A percentile compares a stretch with the other conserved stretches of the same genome.
phyloP scores from a whole-genome alignment of 2,888 invertebrate genomes.

The Drosophila hamatofila region DNA sequence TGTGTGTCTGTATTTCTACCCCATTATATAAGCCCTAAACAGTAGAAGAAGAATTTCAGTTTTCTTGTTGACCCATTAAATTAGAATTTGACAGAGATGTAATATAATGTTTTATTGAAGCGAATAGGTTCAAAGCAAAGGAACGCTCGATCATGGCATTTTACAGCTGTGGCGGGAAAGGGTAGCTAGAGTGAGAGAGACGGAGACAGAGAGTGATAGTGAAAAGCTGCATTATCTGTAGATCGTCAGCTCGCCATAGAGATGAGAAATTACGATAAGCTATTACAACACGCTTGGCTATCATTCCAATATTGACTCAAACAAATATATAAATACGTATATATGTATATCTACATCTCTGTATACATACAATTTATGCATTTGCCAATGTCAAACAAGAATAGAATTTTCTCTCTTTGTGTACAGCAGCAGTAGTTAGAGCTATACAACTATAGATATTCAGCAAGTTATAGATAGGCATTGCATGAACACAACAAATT shows the following conservation, averaged over 20 bases:
- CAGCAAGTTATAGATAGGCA: background rate
- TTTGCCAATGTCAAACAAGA: constrained; percentile 20
- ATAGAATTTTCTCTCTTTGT: background rate
- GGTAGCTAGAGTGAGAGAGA: background rate
- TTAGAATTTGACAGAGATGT: background rate
- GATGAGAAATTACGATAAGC: background rate
- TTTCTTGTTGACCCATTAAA: background rate
- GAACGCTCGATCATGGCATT: background rate
- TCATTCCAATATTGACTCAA: constrained; percentile 7
- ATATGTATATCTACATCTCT: background rate
- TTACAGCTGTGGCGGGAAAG: background rate
- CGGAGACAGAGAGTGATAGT: background rate
- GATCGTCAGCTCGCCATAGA: background rate
- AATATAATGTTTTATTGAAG: background rate
- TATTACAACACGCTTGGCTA: constrained; percentile 3
- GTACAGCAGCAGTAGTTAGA: constrained; percentile 4
- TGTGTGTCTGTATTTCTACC: no score
- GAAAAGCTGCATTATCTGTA: background rate
- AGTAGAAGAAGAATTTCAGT: background rate
- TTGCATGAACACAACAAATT: background rate
- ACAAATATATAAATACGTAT: background rate
- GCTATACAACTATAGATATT: background rate
- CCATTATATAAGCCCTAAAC: no score
- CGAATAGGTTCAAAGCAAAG: background rate
- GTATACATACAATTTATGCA: background rate